A percentile compares a stretch with the other conserved stretches of the same genome.
Conservation (phyloP, 2,797 vertebrate genomes). For the Lutjanus campechanus region DNA sequence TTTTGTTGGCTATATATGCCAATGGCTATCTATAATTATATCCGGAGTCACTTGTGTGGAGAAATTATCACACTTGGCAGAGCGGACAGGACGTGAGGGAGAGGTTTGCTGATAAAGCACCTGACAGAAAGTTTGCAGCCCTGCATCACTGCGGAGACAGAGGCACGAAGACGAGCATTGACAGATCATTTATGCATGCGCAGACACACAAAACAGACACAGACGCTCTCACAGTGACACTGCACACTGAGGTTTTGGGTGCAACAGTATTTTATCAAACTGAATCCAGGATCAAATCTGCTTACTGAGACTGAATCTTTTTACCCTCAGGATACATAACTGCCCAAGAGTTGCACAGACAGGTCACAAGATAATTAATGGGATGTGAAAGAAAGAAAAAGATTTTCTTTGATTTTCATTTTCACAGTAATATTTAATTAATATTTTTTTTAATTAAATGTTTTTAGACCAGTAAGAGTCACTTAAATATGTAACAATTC, state of each 20-base stretch:
- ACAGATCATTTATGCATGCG: slow-evolving; percentile 11
- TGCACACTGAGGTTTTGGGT: background rate
- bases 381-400: no score
- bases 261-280: background rate
- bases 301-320: background rate
- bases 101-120: slow-evolving; percentile 52
- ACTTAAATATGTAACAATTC: no score
- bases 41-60: slow-evolving; percentile 55
- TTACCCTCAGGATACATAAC: background rate
- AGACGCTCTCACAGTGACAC: background rate
- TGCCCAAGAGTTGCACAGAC: background rate
- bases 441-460: background rate
- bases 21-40: slow-evolving; percentile 74
- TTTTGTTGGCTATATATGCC: slow-evolving; percentile 23
- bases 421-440: no score
- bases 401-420: background rate
- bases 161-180: slow-evolving; percentile 10
- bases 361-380: background rate
- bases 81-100: slow-evolving; percentile 24
- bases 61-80: slow-evolving; percentile 47
- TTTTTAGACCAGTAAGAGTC: no score
- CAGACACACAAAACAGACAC: slow-evolving; percentile 2
- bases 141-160: slow-evolving; percentile 29
- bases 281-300: background rate
- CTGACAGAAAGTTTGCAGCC: slow-evolving; percentile 44